Base-by-base conservation (phyloP, 2,888 invertebrate species). In the Scaptomyza reducta region DNA sequence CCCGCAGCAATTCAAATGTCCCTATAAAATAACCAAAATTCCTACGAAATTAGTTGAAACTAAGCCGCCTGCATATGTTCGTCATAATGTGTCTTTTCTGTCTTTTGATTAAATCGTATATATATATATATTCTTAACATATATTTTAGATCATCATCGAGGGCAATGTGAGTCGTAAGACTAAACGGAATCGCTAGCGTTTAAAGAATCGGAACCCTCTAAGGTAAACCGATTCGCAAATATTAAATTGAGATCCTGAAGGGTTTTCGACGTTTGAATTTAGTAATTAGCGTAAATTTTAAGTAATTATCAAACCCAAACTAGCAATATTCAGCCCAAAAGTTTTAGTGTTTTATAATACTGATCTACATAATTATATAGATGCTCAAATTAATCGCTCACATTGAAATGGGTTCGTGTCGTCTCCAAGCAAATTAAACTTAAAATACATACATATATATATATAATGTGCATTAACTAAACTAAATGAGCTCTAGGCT, bases 141-240 rank as follows among this genome's bases (percentile, higher is more conserved):
- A 25, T 22, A 25, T 22, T 41, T 9, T 63, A 91, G 91, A 91
- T 91, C 54, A 91, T 91, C 68, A 91, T 91, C 81, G 91, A 91
- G 76, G 92, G 92, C 51, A 91, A 92, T 80, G 91, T 92, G 59
- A 91, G 91, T 86, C 90, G 92, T 79, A 91, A 91, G 77, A 90
- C 91, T 27, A 91, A 91, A 85, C 75, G 92, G 77, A 91, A 89
- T 88, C 92, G 91, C 90, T 91, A 91, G 90, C 90, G 91, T 81
- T 85, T 89, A 82, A 89, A 86, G 85, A 89, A 89, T 88, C 90
- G 89, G 88, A 87, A 90, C 84, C 89, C 87, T 29, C 53, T 89
- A 81, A 86, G 89, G 84, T 90, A 83, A 87, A 89, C 90, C 88
- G 90, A 88, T 89, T 89, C 89, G 67, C 25, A 59, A 64, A 64